Conservation (phyloP, 23 tunicate genomes). For the Oikopleura dioica region DNA sequence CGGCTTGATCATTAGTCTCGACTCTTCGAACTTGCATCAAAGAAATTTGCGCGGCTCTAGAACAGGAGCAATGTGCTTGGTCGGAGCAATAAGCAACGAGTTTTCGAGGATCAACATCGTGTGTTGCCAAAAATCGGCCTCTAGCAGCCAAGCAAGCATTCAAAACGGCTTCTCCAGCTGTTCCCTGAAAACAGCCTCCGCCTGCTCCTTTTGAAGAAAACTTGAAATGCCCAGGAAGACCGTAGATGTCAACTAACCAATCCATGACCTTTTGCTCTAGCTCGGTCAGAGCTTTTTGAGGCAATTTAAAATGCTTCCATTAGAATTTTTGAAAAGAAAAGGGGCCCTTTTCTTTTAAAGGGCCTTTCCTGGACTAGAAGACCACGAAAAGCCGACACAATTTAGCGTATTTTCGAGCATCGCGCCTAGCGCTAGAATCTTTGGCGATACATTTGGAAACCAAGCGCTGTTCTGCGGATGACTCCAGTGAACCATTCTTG, state of each 20-base stretch:
- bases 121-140: neutral
- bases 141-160: neutral
- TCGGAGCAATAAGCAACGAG: neutral
- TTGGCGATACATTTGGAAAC: neutral
- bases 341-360: too few relatives aligned
- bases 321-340: too few relatives aligned
- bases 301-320: too few relatives aligned
- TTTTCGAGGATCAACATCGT: neutral
- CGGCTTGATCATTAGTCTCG: neutral
- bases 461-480: neutral
- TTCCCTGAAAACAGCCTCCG: slow-evolving; percentile 13
- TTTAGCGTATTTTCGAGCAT: slow-evolving; percentile 7
- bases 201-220: neutral
- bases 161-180: neutral
- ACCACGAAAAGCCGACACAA: slow-evolving; percentile 9
- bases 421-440: neutral
- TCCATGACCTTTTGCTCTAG: slow-evolving; percentile 5
- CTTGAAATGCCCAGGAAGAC: neutral
- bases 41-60: neutral
- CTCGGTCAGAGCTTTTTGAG: slow-evolving; percentile 9
- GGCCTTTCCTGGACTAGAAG: neutral
- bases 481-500: neutral
- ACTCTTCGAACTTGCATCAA: neutral
- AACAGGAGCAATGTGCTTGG: neutral
- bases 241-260: neutral